A percentile compares a stretch with the other conserved stretches of the same genome.
phyloP scores from a whole-genome alignment of 2,113 vertebrate genomes.

The Heterotis niloticus region DNA sequence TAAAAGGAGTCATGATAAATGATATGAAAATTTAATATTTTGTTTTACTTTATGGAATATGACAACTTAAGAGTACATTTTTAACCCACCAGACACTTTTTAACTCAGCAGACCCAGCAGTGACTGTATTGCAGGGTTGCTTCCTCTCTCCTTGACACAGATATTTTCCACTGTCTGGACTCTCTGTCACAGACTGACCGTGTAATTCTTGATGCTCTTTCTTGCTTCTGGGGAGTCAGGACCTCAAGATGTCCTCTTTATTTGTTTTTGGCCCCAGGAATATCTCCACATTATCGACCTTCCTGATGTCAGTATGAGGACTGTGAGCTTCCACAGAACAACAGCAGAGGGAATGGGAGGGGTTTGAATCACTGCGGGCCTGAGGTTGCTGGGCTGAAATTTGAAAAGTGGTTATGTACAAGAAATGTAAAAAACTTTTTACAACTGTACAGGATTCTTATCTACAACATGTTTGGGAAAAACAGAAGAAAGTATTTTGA shows the following conservation, averaged over 20 bases:
- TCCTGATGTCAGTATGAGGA: not conserved
- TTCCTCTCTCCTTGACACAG: not conserved
- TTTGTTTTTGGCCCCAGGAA: not conserved
- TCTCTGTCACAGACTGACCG: not conserved
- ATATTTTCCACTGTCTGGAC: slow-evolving; percentile 1
- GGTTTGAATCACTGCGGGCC: not conserved
- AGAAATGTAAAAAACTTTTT: no score
- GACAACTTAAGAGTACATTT: no score
- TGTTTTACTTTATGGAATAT: no score
- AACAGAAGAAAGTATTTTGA: no score
- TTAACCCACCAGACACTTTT: not conserved
- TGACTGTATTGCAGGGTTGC: not conserved
- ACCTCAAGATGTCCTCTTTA: not conserved
- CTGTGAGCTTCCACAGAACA: not conserved
- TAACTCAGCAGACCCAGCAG: not conserved
- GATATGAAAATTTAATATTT: no score
- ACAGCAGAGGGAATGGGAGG: not conserved
- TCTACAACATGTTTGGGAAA: no score
- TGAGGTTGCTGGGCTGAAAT: not conserved
- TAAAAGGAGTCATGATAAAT: no score
- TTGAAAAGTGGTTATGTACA: no score
- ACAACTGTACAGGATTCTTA: no score
- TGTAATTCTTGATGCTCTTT: not conserved
- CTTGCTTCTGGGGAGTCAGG: not conserved
- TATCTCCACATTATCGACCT: not conserved